Percentiles rank a stretch among this genome's conserved stretches.
These are phyloP conservation scores for Brachionus calyciflorus DNA, from an alignment of 1,140 invertebrate genomes.

Conservation along the genomic window DNA sequence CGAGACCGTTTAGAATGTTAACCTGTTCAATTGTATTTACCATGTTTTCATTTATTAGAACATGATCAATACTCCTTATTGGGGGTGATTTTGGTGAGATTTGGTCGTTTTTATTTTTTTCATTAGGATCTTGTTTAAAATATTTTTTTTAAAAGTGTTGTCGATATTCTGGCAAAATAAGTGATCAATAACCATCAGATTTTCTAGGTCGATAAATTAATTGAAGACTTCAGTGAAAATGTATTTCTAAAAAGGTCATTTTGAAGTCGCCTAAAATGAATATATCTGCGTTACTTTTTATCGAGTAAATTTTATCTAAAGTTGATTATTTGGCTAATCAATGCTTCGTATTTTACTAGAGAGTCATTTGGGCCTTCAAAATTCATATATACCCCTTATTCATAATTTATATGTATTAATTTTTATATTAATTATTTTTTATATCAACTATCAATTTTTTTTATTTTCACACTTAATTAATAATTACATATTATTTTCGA, in stretches of 20 bases:
- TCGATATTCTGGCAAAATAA: constrained; percentile 1
- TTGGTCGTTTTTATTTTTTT: neutral
- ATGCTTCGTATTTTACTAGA: neutral
- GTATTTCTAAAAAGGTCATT: neutral
- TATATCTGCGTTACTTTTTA: neutral
- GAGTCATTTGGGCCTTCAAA: constrained; percentile 14
- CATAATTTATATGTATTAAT: too few species aligned
- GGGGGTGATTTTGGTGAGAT: neutral
- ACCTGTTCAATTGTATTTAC: neutral
- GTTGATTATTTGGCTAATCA: neutral
- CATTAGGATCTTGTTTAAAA: neutral
- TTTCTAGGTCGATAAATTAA: constrained; percentile 1
- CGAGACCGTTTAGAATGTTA: neutral
- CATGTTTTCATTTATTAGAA: constrained; percentile 3
- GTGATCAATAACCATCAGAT: neutral
- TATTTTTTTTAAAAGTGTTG: constrained; percentile 14
- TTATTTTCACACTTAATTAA: too few species aligned
- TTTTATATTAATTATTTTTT: too few species aligned
- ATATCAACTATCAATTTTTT: too few species aligned
- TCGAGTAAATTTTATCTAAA: constrained; percentile 8
- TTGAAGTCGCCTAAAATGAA: constrained; percentile 2
- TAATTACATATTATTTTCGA: too few species aligned
- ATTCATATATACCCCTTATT: constrained; percentile 23
- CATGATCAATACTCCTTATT: neutral
- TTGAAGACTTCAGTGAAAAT: constrained; percentile 13